These are phyloP conservation scores for Ptyas mucosa DNA, from an alignment of 2,113 vertebrate genomes.

Conservation along the genomic window DNA sequence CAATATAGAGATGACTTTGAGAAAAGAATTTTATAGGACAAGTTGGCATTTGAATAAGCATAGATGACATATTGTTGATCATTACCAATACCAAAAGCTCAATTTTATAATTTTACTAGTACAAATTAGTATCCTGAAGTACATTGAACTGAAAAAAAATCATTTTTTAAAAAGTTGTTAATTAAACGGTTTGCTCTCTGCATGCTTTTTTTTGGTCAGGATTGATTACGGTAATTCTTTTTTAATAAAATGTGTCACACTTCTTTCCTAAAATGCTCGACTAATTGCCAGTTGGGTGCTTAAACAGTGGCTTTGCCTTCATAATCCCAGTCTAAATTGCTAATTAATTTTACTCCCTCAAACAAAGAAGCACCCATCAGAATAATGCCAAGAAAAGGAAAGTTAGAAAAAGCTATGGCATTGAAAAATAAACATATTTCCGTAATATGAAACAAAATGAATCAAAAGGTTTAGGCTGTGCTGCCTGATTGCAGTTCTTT, in stretches of 20 bases:
- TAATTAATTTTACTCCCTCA: conserved; percentile 70
- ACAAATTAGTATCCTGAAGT: not conserved
- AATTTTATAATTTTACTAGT: not conserved
- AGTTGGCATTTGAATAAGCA: not conserved
- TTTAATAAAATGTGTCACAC: conserved; percentile 41
- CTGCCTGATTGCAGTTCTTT: not conserved
- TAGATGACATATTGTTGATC: not conserved
- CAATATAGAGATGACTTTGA: not conserved
- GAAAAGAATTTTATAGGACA: not conserved
- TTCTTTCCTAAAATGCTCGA: conserved; percentile 45
- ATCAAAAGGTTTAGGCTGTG: not conserved
- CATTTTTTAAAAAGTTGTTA: conserved; percentile 9
- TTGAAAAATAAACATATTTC: conserved; percentile 46
- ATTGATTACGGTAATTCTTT: conserved; percentile 35
- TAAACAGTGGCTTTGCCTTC: conserved; percentile 59
- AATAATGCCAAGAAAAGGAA: conserved; percentile 58
- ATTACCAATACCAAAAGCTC: not conserved
- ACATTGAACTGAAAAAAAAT: not conserved
- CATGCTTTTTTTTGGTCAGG: not conserved
- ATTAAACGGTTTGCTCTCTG: conserved; percentile 29
- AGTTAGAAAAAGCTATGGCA: conserved; percentile 53
- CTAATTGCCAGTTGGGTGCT: conserved; percentile 67
- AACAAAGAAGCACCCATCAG: conserved; percentile 64
- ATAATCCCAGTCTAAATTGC: conserved; percentile 49
- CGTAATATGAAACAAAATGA: not conserved